Evolutionary conservation across 2,888 invertebrate species (phyloP).

Genomic region (Drosophila suboccidentalis): DNA sequence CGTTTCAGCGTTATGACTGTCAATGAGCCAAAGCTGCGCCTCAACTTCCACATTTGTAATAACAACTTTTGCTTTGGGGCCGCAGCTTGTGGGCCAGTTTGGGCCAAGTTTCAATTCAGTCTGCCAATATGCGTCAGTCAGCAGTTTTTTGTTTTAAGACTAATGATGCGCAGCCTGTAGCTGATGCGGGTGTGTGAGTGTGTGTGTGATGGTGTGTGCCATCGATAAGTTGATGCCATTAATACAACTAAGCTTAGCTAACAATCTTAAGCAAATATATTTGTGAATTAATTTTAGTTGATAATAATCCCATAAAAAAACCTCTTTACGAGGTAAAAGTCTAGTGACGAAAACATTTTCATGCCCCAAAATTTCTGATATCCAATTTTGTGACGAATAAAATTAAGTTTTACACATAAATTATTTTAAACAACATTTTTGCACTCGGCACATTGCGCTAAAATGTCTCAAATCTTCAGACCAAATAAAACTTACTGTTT

Average conservation of each 20-base stretch:
- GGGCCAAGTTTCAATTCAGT: slow-evolving; percentile 40
- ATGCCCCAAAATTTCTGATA: too few species aligned
- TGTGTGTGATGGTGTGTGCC: slow-evolving; percentile 13
- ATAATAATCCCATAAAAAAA: too few species aligned
- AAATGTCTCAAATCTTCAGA: too few species aligned
- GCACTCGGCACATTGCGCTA: too few species aligned
- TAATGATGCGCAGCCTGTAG: slow-evolving; percentile 69
- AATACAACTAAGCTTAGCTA: background rate
- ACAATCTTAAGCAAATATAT: too few species aligned
- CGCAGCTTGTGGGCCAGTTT: slow-evolving; percentile 17
- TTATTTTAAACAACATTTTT: too few species aligned
- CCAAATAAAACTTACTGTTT: too few species aligned
- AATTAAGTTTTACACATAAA: too few species aligned
- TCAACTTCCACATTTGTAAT: slow-evolving; percentile 59
- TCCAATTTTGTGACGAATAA: too few species aligned
- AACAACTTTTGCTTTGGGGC: slow-evolving; percentile 21
- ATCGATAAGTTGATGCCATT: background rate
- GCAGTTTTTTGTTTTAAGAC: slow-evolving; percentile 68
- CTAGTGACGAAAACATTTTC: too few species aligned
- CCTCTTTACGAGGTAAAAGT: too few species aligned
- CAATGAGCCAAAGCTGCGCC: slow-evolving; percentile 71
- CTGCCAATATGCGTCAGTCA: slow-evolving; percentile 62
- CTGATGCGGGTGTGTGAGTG: slow-evolving; percentile 33
- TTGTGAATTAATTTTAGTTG: background rate
- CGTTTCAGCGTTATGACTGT: slow-evolving; percentile 79